phyloP scores from a whole-genome alignment of 2,888 invertebrate genomes.

The Xanthorhoe spadicearia region DNA sequence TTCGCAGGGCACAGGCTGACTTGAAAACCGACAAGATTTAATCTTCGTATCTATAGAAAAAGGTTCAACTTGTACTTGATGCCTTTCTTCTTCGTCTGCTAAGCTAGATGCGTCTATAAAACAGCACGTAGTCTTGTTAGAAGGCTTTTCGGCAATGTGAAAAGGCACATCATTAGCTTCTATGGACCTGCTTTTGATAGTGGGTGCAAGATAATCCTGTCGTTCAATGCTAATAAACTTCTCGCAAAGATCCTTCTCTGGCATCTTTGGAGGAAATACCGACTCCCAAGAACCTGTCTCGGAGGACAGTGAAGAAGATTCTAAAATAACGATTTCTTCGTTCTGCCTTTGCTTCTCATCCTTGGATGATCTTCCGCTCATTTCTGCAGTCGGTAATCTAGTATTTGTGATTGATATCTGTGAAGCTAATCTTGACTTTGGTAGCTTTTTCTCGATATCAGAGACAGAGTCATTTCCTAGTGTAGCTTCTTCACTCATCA shows the following conservation, averaged over 20 bases:
- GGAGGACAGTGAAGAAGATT: conserved; percentile 86
- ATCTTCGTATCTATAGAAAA: background rate
- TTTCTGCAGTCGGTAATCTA: conserved; percentile 47
- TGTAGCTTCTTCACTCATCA: conserved; percentile 64
- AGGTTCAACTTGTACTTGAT: conserved; percentile 39
- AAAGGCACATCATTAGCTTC: conserved; percentile 4
- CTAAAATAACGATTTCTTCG: conserved; percentile 86
- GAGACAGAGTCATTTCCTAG: conserved; percentile 54
- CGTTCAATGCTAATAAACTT: conserved; percentile 73
- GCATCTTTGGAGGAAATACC: conserved; percentile 79
- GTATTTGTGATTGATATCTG: conserved; percentile 45
- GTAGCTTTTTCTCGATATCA: conserved; percentile 53
- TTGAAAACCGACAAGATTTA: conserved; percentile 49
- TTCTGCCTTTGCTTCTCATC: conserved; percentile 86
- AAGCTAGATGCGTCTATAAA: conserved; percentile 92
- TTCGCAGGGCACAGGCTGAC: conserved; percentile 65
- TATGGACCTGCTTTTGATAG: conserved; percentile 47
- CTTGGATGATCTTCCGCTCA: conserved; percentile 68
- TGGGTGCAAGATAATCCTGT: conserved; percentile 49
- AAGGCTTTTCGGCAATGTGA: conserved; percentile 55
- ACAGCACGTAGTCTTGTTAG: conserved; percentile 78
- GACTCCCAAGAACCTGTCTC: conserved; percentile 88
- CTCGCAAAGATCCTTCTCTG: conserved; percentile 73
- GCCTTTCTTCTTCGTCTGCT: conserved; percentile 87
- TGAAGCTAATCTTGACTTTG: conserved; percentile 45